Evolutionary conservation across 2,888 invertebrate genomes (phyloP), one percentile per base, ranked within the genome.

Genomic region (Phanerotoma sp.): DNA sequence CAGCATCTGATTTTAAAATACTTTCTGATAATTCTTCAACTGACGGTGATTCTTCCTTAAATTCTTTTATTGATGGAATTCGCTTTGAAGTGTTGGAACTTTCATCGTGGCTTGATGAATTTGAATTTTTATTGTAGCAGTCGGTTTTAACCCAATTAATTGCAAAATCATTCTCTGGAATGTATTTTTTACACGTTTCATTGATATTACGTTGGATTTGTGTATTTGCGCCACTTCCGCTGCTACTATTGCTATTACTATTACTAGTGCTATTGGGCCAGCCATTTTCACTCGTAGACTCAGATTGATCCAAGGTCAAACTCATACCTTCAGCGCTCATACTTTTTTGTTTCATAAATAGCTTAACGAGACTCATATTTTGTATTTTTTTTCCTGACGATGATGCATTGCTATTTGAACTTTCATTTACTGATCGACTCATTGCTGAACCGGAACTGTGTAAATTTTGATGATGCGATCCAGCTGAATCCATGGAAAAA

Each of bases 321-420:
- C 85, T 84, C 66, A 86, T 87, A 54, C 86, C 86, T 74, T 91
- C 90, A 51, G 86, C 86, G 63, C 90, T 89, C 79, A 85, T 85
- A 74, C 91, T 91, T 75, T 91, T 91, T 73, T 93, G 93, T 76
- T 93, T 92, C 83, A 93, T 93, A 72, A 93, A 93, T 62, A 93
- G 80, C 77, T 90, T 90, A 38, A 93, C 90, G 70, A 93, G 83
- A 77, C 88, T 93, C 75, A 93, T 86, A 64, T 88, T 85, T 69
- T 86, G 86, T 60, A 88, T 84, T 65, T 85, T 77, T 40, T 74
- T 75, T 4, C 66, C 68, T 7, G 64, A n/a, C n/a, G n/a, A 51
- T 11, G 62, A 63, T 5, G 67, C 61, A 41, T 74, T 66, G 46
- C 72, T 75, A n/a, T 72, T 73, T 1, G 74, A 70, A 60, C 71